Conservation (phyloP, 2,113 vertebrate species). For the Probosciger aterrimus region DNA sequence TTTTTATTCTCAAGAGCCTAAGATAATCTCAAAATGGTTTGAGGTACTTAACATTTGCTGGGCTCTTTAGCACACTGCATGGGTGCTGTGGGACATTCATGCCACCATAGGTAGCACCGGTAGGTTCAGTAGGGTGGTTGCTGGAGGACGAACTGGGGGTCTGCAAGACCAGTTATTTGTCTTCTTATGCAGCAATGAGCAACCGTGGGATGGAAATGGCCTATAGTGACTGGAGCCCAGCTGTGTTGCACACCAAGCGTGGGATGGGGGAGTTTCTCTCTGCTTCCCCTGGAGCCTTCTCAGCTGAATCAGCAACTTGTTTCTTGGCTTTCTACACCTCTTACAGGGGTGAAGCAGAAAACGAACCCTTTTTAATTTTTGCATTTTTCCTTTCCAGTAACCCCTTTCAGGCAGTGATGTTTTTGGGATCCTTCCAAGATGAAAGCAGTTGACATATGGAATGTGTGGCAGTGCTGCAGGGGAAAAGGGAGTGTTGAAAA, state of each 20-base stretch:
- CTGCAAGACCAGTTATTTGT: background rate
- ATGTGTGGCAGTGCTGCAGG: background rate
- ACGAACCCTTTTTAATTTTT: background rate
- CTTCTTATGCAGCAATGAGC: background rate
- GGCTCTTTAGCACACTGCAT: fast-evolving
- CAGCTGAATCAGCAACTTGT: background rate
- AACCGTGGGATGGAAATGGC: fast-evolving
- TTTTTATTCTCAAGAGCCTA: background rate
- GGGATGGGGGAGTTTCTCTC: background rate
- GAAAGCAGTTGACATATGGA: background rate
- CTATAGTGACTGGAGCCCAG: background rate
- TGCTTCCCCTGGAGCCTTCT: background rate
- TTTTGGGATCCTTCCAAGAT: background rate
- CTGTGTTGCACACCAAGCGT: background rate
- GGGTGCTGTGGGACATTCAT: background rate
- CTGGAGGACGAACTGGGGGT: background rate
- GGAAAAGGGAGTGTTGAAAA: background rate
- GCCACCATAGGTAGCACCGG: background rate
- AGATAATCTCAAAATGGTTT: background rate
- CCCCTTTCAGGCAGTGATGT: background rate
- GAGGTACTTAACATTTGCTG: background rate
- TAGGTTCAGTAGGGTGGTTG: background rate
- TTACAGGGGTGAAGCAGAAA: background rate
- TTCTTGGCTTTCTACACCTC: background rate
- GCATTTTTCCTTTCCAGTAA: background rate